These are phyloP conservation scores for Hoplostethus mediterraneus DNA, from an alignment of 2,797 vertebrate species.

Conservation along the genomic window DNA sequence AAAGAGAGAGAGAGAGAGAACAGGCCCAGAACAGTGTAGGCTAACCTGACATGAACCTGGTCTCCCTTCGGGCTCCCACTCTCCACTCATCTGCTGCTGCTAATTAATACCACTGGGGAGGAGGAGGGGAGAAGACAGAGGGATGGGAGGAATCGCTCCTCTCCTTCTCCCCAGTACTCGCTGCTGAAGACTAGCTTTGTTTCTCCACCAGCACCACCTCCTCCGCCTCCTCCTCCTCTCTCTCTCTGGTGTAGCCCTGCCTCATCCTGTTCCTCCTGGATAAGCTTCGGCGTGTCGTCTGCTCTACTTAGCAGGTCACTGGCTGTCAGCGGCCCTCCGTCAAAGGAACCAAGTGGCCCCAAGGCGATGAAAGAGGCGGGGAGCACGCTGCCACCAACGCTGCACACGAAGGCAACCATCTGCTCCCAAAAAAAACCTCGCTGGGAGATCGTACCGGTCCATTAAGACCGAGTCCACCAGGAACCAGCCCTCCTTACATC, in stretches of 20 bases:
- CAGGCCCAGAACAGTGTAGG: slow-evolving; percentile 42
- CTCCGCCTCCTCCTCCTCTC: slow-evolving; percentile 1
- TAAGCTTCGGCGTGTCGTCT: slow-evolving; percentile 48
- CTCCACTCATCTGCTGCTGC: slow-evolving; percentile 80
- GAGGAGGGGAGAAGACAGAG: slow-evolving; percentile 65
- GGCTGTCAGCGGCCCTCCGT: slow-evolving; percentile 54
- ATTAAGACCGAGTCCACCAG: slow-evolving; percentile 38
- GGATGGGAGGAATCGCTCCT: slow-evolving; percentile 57
- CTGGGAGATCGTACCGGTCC: slow-evolving; percentile 31
- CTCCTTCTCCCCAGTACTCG: slow-evolving; percentile 51
- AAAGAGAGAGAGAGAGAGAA: slow-evolving; percentile 16
- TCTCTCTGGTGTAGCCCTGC: slow-evolving; percentile 40
- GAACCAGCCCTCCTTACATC: slow-evolving; percentile 38
- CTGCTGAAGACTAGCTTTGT: slow-evolving; percentile 51
- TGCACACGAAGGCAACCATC: slow-evolving; percentile 50
- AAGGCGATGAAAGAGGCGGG: slow-evolving; percentile 44
- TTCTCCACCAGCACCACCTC: slow-evolving; percentile 36
- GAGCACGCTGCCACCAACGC: slow-evolving; percentile 30
- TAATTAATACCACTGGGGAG: slow-evolving; percentile 85
- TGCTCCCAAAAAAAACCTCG: slow-evolving; percentile 48
- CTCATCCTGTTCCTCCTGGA: slow-evolving; percentile 43
- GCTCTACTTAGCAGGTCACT: slow-evolving; percentile 64
- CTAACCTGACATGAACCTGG: slow-evolving; percentile 81
- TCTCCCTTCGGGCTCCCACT: slow-evolving; percentile 78
- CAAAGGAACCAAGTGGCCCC: slow-evolving; percentile 47